These are phyloP conservation scores for Cochlearius cochlearius DNA, from an alignment of 2,113 vertebrate genomes.

Conservation along the genomic window DNA sequence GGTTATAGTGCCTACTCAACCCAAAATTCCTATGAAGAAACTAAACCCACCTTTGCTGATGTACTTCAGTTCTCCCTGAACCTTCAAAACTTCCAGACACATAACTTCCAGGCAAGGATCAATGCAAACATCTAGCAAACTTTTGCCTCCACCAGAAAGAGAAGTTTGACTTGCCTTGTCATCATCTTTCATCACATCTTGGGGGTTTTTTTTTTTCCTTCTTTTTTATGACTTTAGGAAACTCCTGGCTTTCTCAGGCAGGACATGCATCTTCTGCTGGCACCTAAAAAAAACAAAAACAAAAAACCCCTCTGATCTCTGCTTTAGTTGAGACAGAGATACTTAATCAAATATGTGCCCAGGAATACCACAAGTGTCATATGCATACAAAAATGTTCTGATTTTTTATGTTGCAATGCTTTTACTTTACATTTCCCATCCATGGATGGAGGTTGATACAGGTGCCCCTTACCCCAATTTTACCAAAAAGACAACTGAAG, in stretches of 20 bases:
- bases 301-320: background rate
- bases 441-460: background rate
- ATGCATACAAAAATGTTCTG: background rate
- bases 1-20: background rate
- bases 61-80: background rate
- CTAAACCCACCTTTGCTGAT: background rate
- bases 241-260: background rate
- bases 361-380: background rate
- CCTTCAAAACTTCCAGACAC: background rate
- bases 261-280: background rate
- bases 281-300: background rate
- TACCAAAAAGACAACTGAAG: background rate
- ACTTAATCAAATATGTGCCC: background rate
- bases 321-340: background rate
- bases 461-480: background rate
- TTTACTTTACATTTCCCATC: background rate
- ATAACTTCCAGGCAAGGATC: background rate
- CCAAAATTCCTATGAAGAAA: background rate
- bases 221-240: background rate
- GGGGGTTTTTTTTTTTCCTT: background rate
- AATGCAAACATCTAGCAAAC: background rate
- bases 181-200: background rate
- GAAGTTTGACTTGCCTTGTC: background rate
- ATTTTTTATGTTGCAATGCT: background rate
- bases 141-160: background rate